phyloP scores from a whole-genome alignment of 1,140 invertebrate genomes.

The Centruroides vittatus region DNA sequence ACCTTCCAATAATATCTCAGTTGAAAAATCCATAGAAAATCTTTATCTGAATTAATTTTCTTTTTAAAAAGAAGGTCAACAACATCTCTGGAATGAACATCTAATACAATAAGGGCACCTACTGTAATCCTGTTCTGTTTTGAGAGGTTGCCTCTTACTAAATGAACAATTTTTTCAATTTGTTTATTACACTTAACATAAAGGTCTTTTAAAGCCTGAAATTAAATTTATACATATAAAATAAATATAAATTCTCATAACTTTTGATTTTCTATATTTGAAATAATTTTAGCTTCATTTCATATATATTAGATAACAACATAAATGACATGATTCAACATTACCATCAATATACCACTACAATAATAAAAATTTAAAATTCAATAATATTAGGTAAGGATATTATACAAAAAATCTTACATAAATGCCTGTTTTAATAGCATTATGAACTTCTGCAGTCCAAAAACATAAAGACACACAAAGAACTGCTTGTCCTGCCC shows the following conservation, averaged over 20 bases:
- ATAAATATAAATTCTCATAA: too few species aligned
- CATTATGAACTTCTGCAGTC: conserved; percentile 68
- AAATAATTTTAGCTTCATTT: too few species aligned
- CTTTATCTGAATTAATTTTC: conserved; percentile 49
- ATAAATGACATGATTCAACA: too few species aligned
- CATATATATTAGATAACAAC: too few species aligned
- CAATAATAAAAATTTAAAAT: too few species aligned
- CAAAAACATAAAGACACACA: conserved; percentile 76
- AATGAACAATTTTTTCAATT: conserved; percentile 70
- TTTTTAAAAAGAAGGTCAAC: conserved; percentile 51
- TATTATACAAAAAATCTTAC: conserved; percentile 6
- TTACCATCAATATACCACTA: too few species aligned
- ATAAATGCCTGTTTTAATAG: conserved; percentile 26
- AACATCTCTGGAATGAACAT: conserved; percentile 84
- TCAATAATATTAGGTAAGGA: too few species aligned
- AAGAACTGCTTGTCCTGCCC: conserved; percentile 78
- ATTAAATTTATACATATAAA: too few species aligned
- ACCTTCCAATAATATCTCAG: conserved; percentile 91
- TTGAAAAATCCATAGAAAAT: conserved; percentile 85
- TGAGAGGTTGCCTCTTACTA: conserved; percentile 72
- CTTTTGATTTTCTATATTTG: too few species aligned
- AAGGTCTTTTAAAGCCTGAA: conserved; percentile 36
- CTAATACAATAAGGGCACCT: conserved; percentile 72
- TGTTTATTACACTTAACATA: conserved; percentile 42
- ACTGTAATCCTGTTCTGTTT: conserved; percentile 79